A percentile compares a stretch with the other conserved stretches of the same genome.
These are phyloP conservation scores for Hyposmocoma kahamanoa DNA, from an alignment of 1,140 invertebrate genomes.

Conservation along the genomic window DNA sequence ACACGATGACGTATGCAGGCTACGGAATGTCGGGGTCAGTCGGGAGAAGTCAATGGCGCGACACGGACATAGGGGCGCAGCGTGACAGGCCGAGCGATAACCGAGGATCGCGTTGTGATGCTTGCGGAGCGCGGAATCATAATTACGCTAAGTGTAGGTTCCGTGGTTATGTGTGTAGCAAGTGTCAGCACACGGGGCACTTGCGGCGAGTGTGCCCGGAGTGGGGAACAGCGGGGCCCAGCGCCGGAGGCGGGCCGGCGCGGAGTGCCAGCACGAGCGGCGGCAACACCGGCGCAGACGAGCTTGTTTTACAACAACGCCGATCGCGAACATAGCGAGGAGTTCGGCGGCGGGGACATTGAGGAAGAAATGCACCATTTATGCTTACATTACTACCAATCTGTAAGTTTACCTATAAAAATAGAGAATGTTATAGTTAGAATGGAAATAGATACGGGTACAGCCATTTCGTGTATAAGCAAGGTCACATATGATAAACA, in stretches of 20 bases:
- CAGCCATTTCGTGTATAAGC: too few species aligned
- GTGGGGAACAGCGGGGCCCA: not conserved
- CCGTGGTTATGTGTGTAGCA: not conserved
- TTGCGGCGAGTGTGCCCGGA: too few species aligned
- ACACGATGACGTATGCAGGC: too few species aligned
- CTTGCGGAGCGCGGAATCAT: not conserved
- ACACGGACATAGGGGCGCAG: too few species aligned
- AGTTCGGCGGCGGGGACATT: not conserved
- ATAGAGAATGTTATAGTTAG: not conserved
- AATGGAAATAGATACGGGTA: too few species aligned
- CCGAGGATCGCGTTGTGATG: too few species aligned
- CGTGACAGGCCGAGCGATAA: too few species aligned
- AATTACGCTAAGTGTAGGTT: not conserved
- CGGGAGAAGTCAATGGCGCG: too few species aligned
- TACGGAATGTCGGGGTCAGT: too few species aligned
- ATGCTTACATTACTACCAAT: not conserved
- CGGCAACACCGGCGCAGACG: not conserved
- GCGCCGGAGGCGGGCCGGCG: not conserved
- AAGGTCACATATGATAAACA: not conserved
- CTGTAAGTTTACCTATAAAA: not conserved
- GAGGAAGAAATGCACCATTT: constrained; percentile 4
- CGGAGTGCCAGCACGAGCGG: not conserved
- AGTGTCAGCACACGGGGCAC: constrained; percentile 1
- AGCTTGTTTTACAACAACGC: not conserved
- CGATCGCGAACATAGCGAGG: not conserved